These are phyloP conservation scores for Bubo bubo DNA, from an alignment of 2,113 vertebrate species.

Conservation along the genomic window DNA sequence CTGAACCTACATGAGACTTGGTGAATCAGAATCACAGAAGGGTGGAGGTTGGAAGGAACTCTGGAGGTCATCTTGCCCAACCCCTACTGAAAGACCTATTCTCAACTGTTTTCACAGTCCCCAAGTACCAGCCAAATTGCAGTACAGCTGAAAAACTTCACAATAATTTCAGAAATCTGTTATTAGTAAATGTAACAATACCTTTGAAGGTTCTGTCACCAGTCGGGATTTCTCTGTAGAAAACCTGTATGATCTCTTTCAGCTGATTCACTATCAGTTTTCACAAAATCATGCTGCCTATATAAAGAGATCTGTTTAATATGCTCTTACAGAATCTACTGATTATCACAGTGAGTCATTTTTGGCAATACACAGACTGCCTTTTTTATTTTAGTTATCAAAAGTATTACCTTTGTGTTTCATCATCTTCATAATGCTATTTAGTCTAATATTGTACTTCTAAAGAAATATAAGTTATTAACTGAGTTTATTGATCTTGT, in stretches of 20 bases:
- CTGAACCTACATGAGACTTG: background rate
- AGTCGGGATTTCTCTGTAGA: background rate
- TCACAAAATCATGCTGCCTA: background rate
- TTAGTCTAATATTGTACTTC: background rate
- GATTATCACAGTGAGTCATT: background rate
- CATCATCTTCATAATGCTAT: background rate
- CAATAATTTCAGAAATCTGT: background rate
- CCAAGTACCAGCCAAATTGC: background rate
- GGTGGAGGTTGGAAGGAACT: background rate
- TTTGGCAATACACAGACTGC: background rate
- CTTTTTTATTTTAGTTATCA: background rate
- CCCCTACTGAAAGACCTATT: background rate
- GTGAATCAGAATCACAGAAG: background rate
- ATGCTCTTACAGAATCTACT: background rate
- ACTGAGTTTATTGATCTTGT: background rate
- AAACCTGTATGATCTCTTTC: background rate
- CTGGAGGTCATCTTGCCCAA: background rate
- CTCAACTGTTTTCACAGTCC: background rate
- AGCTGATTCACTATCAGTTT: background rate
- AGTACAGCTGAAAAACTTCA: background rate
- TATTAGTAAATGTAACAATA: background rate
- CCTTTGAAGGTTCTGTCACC: background rate
- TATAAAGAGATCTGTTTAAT: background rate
- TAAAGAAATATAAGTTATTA: background rate
- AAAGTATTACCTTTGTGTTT: background rate